These are phyloP conservation scores for Synanceia verrucosa DNA, from an alignment of 2,797 vertebrate species.

Conservation along the genomic window DNA sequence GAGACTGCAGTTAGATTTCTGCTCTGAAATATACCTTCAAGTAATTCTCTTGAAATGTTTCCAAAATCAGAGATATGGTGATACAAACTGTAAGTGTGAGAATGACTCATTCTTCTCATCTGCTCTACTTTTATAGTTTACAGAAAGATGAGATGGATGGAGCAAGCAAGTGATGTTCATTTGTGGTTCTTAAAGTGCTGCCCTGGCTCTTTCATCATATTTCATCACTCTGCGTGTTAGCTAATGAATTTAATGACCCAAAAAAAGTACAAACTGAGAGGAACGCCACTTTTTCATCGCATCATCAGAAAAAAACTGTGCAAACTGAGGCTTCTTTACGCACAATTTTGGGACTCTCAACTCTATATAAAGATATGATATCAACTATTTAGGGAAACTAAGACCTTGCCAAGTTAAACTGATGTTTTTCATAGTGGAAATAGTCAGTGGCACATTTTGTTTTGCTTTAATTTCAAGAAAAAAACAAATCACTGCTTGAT, in stretches of 20 bases:
- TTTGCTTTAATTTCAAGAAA: conserved; percentile 17
- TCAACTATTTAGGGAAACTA: conserved; percentile 40
- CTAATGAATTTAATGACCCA: conserved; percentile 82
- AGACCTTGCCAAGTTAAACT: not conserved
- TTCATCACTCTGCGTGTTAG: conserved; percentile 82
- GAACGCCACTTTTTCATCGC: conserved; percentile 58
- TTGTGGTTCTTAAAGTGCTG: conserved; percentile 80
- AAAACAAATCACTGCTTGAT: conserved; percentile 33
- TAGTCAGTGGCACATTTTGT: conserved; percentile 1
- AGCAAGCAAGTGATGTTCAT: conserved; percentile 48
- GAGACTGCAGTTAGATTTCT: not conserved
- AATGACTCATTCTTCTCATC: conserved; percentile 16
- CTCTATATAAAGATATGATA: conserved; percentile 13
- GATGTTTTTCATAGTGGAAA: not conserved
- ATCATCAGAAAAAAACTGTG: conserved; percentile 65
- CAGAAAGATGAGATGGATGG: conserved; percentile 47
- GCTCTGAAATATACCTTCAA: not conserved
- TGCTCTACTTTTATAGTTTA: conserved; percentile 54
- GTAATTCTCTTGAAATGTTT: not conserved
- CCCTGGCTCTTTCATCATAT: conserved; percentile 79
- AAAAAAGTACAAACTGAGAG: conserved; percentile 62
- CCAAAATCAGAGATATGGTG: not conserved
- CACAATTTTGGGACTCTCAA: conserved; percentile 13
- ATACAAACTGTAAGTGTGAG: not conserved
- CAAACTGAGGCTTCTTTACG: conserved; percentile 19